These are phyloP conservation scores for Silurus asotus DNA, from an alignment of 2,113 vertebrate genomes.

Conservation along the genomic window DNA sequence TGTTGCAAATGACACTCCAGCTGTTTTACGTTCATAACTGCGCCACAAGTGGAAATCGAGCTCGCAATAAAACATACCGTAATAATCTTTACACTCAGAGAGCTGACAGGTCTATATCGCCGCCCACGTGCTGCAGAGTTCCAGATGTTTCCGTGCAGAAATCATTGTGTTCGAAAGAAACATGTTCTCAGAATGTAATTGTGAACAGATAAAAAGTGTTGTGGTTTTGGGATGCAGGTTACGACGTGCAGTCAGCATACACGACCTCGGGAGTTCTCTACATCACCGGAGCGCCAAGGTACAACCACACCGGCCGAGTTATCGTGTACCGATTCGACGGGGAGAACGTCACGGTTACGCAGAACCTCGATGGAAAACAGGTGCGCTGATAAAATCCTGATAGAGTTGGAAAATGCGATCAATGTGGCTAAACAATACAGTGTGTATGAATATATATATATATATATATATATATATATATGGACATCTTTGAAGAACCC, in stretches of 20 bases:
- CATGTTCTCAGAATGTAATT: background rate
- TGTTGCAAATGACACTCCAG: background rate
- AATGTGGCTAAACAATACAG: background rate
- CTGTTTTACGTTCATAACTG: background rate
- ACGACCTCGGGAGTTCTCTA: slow-evolving; percentile 78
- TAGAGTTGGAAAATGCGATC: background rate
- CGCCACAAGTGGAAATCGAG: background rate
- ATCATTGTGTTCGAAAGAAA: background rate
- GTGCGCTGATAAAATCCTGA: slow-evolving; percentile 60
- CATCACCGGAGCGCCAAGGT: slow-evolving; percentile 89
- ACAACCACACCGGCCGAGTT: slow-evolving; percentile 93
- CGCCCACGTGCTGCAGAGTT: background rate
- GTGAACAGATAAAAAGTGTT: background rate
- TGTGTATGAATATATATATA: background rate
- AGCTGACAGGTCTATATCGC: background rate
- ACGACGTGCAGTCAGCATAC: slow-evolving; percentile 86
- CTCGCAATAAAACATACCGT: background rate
- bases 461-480: background rate
- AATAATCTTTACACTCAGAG: background rate
- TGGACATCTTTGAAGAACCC: background rate
- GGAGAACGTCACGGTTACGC: slow-evolving; percentile 71
- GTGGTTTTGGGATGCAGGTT: slow-evolving; percentile 73
- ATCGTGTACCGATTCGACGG: slow-evolving; percentile 80
- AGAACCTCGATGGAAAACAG: slow-evolving; percentile 89
- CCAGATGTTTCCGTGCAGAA: background rate